Evolutionary conservation across 1,140 invertebrate species (phyloP).

Genomic region (Zophobas atratus): DNA sequence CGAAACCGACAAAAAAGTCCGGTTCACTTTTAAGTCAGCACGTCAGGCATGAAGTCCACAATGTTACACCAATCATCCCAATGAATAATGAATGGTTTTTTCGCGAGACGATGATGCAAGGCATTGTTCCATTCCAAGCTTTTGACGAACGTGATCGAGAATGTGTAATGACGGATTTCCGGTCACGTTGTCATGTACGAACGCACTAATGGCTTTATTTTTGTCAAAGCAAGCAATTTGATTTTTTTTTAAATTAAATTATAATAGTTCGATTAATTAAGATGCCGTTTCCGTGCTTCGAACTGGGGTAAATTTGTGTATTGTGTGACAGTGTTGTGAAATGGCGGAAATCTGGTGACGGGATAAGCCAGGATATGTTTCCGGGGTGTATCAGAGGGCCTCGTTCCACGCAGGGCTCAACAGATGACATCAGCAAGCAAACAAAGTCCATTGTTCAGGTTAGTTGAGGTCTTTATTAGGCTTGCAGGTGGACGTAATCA

Average conservation of each 20-base stretch:
- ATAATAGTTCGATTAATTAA: neutral
- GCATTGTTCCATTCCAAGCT: constrained; percentile 32
- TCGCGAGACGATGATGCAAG: constrained; percentile 33
- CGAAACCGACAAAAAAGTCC: neutral
- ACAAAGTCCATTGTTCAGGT: constrained; percentile 75
- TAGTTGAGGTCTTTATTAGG: constrained; percentile 58
- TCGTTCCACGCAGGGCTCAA: constrained; percentile 71
- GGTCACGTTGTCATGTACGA: constrained; percentile 12
- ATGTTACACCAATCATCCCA: neutral
- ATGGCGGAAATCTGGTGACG: constrained; percentile 18
- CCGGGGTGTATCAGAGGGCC: constrained; percentile 73
- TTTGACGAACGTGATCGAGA: constrained; percentile 38
- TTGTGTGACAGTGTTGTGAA: neutral
- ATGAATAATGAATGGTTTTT: constrained; percentile 29
- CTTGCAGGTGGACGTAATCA: constrained; percentile 16
- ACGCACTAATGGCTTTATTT: constrained; percentile 14
- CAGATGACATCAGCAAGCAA: constrained; percentile 74
- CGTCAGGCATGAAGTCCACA: neutral
- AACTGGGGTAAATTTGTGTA: constrained; percentile 43
- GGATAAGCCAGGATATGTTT: constrained; percentile 68
- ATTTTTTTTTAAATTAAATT: neutral
- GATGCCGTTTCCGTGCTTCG: constrained; percentile 39
- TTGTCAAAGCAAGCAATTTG: neutral
- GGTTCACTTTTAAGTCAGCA: neutral
- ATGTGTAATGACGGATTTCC: constrained; percentile 36